A percentile compares a stretch with the other conserved stretches of the same genome.
Evolutionary conservation across 2,797 vertebrate species (phyloP).

Genomic region (Gymnothorax javanicus): DNA sequence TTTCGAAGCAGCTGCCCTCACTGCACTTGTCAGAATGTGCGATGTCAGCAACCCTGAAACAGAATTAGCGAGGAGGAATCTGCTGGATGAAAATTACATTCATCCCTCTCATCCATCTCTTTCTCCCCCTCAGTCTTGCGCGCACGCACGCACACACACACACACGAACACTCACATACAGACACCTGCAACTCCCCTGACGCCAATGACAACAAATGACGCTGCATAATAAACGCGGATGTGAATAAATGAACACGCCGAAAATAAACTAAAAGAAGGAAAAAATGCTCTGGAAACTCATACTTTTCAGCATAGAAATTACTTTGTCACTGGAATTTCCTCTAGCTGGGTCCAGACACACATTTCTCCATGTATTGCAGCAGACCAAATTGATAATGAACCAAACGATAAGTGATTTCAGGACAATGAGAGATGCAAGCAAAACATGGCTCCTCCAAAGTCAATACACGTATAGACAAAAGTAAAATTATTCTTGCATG

Average conservation of each 20-base stretch:
- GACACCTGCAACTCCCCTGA: neutral
- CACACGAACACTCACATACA: neutral
- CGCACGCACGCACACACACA: neutral
- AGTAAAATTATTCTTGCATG: no score
- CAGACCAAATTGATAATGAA: neutral
- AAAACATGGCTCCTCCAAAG: no score
- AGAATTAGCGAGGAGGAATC: neutral
- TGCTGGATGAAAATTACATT: neutral
- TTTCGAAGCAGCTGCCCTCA: neutral
- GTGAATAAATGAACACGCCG: neutral
- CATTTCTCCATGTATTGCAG: neutral
- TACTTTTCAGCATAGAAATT: neutral
- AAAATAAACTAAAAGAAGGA: neutral
- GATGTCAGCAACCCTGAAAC: neutral
- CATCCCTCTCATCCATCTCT: neutral
- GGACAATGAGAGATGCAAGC: neutral
- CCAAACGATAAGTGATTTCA: neutral
- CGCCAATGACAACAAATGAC: neutral
- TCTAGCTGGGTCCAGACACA: neutral
- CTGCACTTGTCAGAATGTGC: neutral
- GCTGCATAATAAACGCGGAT: neutral
- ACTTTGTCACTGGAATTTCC: neutral
- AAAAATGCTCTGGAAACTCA: no score
- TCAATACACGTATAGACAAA: no score
- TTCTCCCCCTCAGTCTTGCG: neutral